A percentile compares a stretch with the other conserved stretches of the same genome.
Conservation (phyloP, 2,113 vertebrate genomes). For the Tympanuchus pallidicinctus region DNA sequence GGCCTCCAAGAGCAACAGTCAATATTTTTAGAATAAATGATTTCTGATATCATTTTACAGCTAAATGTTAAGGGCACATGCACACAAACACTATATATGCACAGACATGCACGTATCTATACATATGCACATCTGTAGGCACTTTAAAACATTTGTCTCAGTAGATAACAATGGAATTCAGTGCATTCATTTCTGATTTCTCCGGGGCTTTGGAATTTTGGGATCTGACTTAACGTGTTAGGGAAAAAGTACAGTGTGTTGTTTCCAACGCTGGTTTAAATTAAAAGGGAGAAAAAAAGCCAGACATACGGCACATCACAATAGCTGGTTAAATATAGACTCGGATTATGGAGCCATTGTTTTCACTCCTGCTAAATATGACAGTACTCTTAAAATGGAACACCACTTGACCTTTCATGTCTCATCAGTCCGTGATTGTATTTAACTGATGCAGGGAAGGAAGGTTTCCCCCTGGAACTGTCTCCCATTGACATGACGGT, state of each 20-base stretch:
- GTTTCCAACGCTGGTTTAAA: slow-evolving; percentile 37
- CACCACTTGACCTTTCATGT: slow-evolving; percentile 72
- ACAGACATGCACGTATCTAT: fast-evolving
- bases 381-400: slow-evolving; percentile 76
- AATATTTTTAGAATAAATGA: not conserved
- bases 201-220: slow-evolving; percentile 26
- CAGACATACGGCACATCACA: slow-evolving; percentile 27
- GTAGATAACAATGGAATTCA: slow-evolving; percentile 3
- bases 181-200: not conserved
- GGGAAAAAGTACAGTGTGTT: slow-evolving; percentile 8
- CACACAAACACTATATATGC: too few species aligned
- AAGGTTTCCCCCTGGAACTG: slow-evolving; percentile 10
- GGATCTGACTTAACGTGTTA: not conserved
- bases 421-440: slow-evolving; percentile 35
- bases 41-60: not conserved
- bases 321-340: slow-evolving; percentile 82
- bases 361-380: slow-evolving; percentile 79
- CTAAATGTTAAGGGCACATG: not conserved
- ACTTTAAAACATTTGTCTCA: not conserved
- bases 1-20: not conserved
- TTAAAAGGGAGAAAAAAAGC: not conserved
- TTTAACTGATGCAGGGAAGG: slow-evolving; percentile 68
- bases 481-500: slow-evolving; percentile 61
- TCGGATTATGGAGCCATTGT: slow-evolving; percentile 79
- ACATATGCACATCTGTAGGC: not conserved